Base-by-base conservation (phyloP, 2,113 vertebrate genomes). In the Tragelaphus imberbis region DNA sequence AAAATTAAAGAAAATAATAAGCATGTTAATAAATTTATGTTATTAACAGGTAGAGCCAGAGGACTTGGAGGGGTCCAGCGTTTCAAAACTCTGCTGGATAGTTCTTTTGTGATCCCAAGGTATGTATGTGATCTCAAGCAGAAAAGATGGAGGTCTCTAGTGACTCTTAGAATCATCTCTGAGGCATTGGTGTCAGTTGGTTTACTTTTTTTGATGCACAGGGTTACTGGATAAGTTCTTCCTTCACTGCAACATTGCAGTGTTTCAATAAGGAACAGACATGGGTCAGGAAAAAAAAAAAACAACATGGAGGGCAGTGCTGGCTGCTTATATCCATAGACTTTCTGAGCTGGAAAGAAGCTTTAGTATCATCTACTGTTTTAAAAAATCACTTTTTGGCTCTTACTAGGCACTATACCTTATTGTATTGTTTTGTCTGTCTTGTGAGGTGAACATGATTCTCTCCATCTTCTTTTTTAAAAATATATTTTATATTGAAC, bases 1-100 rank as follows among this genome's bases (percentile, higher is more conserved):
- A 84, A 93, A 96, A 75, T 27, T 55, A 96, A 56, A 86, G 65
- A 91, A 68, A 94, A 56, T 77, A 92, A 71, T 84, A 84, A 90
- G 27, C 13, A 25, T 23, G 9, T 84, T 84, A 92, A 75, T 97
- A 92, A 81, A 56, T 80, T 88, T 21, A 21, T n/a, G 58, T 88
- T 59, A 82, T 40, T 96, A 91, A 33, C 21, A 47, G 17, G 33
- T 49, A 58, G 59, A 94, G 13, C 65, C 85, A 82, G 82, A 82
- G 44, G n/a, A 4, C 63, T 82, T 68, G 33, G 91, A 84, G 21
- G n/a, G 16, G 11, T 47, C 11, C 21, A n/a, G 81, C 84, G 13
- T 82, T 84, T 86, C 71, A 79, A 36, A 30, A 47, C 19, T 71
- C 84, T 84, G 30, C 84, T 63, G 68, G 36, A 40, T 47, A 51